Percentiles rank a stretch among this genome's conserved stretches.
These are phyloP conservation scores for Leucoraja erinaceus DNA, from an alignment of 2,113 vertebrate genomes.

Conservation along the genomic window DNA sequence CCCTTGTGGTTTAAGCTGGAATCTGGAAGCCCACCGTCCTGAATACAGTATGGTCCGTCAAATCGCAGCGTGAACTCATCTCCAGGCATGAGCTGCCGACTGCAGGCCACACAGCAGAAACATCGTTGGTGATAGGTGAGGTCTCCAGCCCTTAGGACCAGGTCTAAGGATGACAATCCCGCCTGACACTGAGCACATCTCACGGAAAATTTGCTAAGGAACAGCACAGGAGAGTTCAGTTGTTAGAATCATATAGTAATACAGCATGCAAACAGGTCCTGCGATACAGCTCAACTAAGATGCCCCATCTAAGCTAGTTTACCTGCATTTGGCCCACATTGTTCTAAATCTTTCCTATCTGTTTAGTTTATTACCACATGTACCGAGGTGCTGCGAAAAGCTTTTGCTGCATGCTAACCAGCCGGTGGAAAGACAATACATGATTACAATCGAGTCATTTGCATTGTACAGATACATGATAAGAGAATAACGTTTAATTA, in stretches of 20 bases:
- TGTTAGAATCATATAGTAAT: background rate
- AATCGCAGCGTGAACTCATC: slow-evolving; percentile 91
- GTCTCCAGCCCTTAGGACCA: slow-evolving; percentile 32
- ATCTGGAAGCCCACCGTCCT: background rate
- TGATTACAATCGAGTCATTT: too few relatives aligned
- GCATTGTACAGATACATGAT: too few relatives aligned
- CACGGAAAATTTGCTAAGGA: slow-evolving; percentile 39
- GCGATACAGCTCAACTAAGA: too few relatives aligned
- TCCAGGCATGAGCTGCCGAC: slow-evolving; percentile 91
- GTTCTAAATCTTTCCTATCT: too few relatives aligned
- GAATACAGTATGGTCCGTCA: slow-evolving; percentile 81
- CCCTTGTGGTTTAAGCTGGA: background rate
- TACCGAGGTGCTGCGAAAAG: too few relatives aligned
- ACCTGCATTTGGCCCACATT: too few relatives aligned
- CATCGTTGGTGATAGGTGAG: slow-evolving; percentile 50
- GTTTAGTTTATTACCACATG: too few relatives aligned
- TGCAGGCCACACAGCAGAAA: slow-evolving; percentile 96
- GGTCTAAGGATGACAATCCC: slow-evolving; percentile 36
- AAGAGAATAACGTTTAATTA: too few relatives aligned
- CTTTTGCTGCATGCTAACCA: too few relatives aligned
- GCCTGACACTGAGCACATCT: slow-evolving; percentile 35
- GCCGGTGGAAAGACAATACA: too few relatives aligned
- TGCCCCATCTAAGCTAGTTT: too few relatives aligned
- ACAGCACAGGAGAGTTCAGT: background rate
- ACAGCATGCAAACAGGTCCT: too few relatives aligned